Evolutionary conservation across 2,113 vertebrate species (phyloP), one percentile per base, ranked within the genome.

Genomic region (Heterochromis multidens): DNA sequence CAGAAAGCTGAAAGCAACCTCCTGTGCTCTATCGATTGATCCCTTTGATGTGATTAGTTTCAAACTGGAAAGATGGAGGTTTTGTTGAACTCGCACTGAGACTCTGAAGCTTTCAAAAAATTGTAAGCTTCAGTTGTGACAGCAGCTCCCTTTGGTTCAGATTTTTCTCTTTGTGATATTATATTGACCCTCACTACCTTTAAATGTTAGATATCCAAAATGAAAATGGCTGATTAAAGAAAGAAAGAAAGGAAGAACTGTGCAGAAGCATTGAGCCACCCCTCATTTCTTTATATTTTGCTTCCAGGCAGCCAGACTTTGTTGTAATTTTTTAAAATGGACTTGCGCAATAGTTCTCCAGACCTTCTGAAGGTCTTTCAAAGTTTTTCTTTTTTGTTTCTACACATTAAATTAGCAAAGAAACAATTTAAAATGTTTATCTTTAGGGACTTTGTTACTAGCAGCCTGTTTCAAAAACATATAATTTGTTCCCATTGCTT

Each of bases 21-120:
- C 80, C 31, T 27, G 21, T 1, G 4, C 49, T 74, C 16, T 40
- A 80, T 72, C 17, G 85, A 89, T 85, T 52, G 76, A 63, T 78
- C 61, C n/a, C n/a, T 78, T 62, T 82, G 27, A 82, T 80, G 54
- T 23, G 79, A 82, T 78, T 65, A 70, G 83, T 40, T 79, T 82
- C 59, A 86, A 80, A 81, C 70, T 12, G 13, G 33, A 65, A 31
- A 67, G 27, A 52, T 17, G 60, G 56, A 43, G 76, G 40, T 61
- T 77, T 49, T 57, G 57, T 79, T 83, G 43, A 52, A 74, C 67
- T n/a, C 49, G 43, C 25, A 21, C 67, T 0, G 21, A 86, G 27
- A 62, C 27, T 67, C 46, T 17, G n/a, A 17, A 60, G 33, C 80
- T 72, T 52, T 57, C 16, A 29, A 70, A 72, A 31, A 25, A 1